Base-by-base conservation (phyloP, 2,888 invertebrate species). In the Ormyrus labotus region DNA sequence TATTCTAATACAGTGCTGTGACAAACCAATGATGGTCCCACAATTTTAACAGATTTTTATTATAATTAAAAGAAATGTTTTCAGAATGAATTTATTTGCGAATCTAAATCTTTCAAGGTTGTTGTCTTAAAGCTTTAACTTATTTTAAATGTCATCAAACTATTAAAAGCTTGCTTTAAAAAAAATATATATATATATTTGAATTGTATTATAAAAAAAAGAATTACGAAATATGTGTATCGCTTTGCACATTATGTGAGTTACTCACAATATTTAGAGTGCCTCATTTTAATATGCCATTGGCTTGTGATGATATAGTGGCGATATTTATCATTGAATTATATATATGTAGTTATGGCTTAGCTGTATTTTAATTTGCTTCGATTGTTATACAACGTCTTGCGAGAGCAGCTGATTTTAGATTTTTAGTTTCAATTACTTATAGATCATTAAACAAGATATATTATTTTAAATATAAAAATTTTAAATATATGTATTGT, bases 241-340 rank as follows among this genome's bases (percentile, higher is more conserved):
- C 69, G 80, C 82, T 84, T 83, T 81, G 81, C 72, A 83, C 84
- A 83, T 83, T 73, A 83, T 70, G 70, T 76, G 81, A 82, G 78
- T 80, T 83, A 81, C 80, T 83, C 78, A 84, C 86, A 88, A 87
- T 88, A 88, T 87, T 87, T 86, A 84, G 85, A 87, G 84, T 85
- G 82, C 86, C 85, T 86, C 82, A 82, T 83, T 85, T 34, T 34
- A 76, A 83, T 72, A 61, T 85, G 85, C 84, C 83, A 86, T 86
- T 85, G 86, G 87, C 87, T 88, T 87, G 87, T 87, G 88, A 88
- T 87, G 70, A 78, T 60, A 65, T 71, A 57, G 10, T 65, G 11
- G 45, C 58, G 53, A 72, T 34, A 47, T 8, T 60, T 19, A 60
- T 51, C 34, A 57, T 50, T 69, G 1, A 69, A 55, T 45, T 5